Evolutionary conservation across 2,113 vertebrate genomes (phyloP), one percentile per base, ranked within the genome.

Genomic region (Campylomormyrus tamandua): DNA sequence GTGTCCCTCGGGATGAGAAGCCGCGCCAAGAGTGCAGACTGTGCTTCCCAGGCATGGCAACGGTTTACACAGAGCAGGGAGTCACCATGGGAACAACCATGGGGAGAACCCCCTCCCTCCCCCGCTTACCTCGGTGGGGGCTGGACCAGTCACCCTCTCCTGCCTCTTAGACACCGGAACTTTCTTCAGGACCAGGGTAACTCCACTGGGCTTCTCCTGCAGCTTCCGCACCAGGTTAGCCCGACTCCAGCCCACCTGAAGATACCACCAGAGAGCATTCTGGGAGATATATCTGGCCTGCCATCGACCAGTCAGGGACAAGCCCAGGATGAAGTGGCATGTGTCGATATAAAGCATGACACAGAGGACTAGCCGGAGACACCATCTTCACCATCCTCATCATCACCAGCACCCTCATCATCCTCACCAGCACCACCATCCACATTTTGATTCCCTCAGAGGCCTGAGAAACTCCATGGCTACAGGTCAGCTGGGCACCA

Each of bases 161-260:
- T 89, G 93, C 53, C 31, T 90, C 52, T 80, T 90, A 8, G 93
- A 94, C 1, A 90, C 90, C 0, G 97, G 96, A 50, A 98, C 92
- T 93, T 97, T 99, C 95, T 97, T 99, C 90, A 99, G 93, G 91
- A 99, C 94, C 90, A 99, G 91, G 0, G 95, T 96, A 91, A 97
- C 96, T 1, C 92, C 92, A 0, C 52, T 93, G 0, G 94, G 94
- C 87, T 96, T 96, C 93, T 97, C 97, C 70, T 92, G 94, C 24
- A 99, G 96, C 94, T 98, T 98, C 91, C 93, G 96, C 2, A 93
- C 92, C 88, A 98, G 93, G 88, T 95, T 99, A 74, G 87, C 62
- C 1, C 91, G 95, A 56, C 97, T 97, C 98, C 98, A 99, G 83
- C 98, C 98, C 93, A 99, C 97, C 98, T 99, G 91, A 74, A 5